A percentile compares a stretch with the other conserved stretches of the same genome.
Conservation (phyloP, 2,888 invertebrate genomes). For the Hedychridium roseum region DNA sequence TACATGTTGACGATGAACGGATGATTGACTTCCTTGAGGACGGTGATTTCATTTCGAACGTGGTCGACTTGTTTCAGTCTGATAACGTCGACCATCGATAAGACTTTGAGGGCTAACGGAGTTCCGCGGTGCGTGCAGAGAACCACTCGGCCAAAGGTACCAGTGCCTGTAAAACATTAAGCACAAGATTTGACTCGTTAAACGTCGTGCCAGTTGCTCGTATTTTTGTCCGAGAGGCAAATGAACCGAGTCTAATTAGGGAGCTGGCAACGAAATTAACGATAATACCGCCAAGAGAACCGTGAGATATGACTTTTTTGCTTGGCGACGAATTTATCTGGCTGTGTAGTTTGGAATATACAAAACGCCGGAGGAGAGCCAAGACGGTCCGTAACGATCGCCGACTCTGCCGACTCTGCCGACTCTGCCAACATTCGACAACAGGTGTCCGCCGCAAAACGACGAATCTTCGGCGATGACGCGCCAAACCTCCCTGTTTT, state of each 20-base stretch:
- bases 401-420: slow-evolving; percentile 14
- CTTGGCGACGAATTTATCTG: too few relatives aligned
- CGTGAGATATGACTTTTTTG: too few relatives aligned
- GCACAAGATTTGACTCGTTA: neutral
- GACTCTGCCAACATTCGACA: slow-evolving; percentile 19
- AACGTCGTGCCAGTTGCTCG: too few relatives aligned
- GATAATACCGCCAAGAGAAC: too few relatives aligned
- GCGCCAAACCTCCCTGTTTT: too few relatives aligned
- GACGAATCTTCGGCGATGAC: slow-evolving; percentile 24
- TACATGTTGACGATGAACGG: slow-evolving; percentile 96
- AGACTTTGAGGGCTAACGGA: slow-evolving; percentile 85
- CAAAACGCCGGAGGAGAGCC: too few relatives aligned
- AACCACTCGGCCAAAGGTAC: slow-evolving; percentile 95
- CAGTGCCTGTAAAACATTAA: slow-evolving; percentile 74
- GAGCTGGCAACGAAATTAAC: too few relatives aligned
- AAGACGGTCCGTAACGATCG: too few relatives aligned
- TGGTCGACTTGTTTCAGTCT: slow-evolving; percentile 96
- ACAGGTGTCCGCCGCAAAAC: slow-evolving; percentile 36
- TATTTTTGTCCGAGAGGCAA: too few relatives aligned
- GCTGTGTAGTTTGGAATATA: too few relatives aligned
- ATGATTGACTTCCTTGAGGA: slow-evolving; percentile 89
- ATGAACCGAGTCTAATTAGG: too few relatives aligned
- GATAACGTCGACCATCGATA: slow-evolving; percentile 93
- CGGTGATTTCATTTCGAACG: slow-evolving; percentile 95
- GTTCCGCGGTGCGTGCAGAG: slow-evolving; percentile 83